Conservation (phyloP, 1,140 invertebrate genomes). For the Vanessa atalanta region DNA sequence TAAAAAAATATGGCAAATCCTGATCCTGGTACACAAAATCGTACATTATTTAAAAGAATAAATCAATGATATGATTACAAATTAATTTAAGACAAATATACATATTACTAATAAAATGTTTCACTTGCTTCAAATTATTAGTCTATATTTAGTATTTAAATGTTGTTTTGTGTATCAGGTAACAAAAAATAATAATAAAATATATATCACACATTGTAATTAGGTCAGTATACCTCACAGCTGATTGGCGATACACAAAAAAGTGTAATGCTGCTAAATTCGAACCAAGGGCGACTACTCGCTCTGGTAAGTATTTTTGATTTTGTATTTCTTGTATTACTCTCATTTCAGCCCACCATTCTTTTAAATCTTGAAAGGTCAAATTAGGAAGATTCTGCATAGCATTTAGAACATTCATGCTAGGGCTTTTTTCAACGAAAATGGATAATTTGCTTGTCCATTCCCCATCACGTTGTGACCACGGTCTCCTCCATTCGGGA, state of each 20-base stretch:
- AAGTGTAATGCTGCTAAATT: conserved; percentile 74
- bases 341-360: conserved; percentile 69
- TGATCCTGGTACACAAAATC: no score
- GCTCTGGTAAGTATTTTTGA: conserved; percentile 61
- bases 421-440: conserved; percentile 70
- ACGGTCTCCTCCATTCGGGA: conserved; percentile 70
- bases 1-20: no score
- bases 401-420: conserved; percentile 54
- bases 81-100: no score
- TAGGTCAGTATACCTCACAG: conserved; percentile 59
- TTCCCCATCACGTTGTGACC: conserved; percentile 68
- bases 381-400: conserved; percentile 61
- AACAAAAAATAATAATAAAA: not conserved
- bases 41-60: no score
- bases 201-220: not conserved
- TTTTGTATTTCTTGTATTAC: conserved; percentile 67
- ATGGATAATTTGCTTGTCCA: conserved; percentile 63
- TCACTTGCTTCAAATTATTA: no score
- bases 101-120: no score
- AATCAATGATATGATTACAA: no score
- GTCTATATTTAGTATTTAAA: no score
- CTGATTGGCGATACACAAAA: conserved; percentile 61
- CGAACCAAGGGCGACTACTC: conserved; percentile 59
- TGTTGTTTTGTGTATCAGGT: no score
- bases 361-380: conserved; percentile 50